Evolutionary conservation across 2,797 vertebrate species (phyloP).

Genomic region (Setipinna tenuifilis): DNA sequence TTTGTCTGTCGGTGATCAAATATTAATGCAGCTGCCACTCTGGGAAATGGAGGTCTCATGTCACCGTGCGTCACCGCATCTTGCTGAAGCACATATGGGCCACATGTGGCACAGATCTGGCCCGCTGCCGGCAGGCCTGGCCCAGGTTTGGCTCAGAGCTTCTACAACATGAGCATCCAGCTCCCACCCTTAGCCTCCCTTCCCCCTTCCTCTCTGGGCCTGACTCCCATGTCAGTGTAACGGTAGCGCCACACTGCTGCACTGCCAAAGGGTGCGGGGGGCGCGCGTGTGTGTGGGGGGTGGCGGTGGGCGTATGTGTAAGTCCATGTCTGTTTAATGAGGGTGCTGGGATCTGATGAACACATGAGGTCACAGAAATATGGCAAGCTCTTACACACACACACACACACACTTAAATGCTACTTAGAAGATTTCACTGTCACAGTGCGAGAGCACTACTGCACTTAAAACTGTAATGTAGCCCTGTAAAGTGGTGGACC

Average conservation of each 20-base stretch:
- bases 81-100: background rate
- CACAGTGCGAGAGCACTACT: no score
- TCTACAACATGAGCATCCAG: no score
- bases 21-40: slow-evolving; percentile 14
- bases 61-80: background rate
- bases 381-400: no score
- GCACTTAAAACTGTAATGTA: no score
- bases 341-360: no score
- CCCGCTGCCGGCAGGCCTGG: background rate
- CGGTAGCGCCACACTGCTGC: background rate
- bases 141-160: background rate
- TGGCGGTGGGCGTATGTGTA: no score
- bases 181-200: slow-evolving; percentile 35
- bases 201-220: slow-evolving; percentile 10
- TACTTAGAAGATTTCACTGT: no score
- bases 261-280: background rate
- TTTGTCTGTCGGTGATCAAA: slow-evolving; percentile 44
- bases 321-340: background rate
- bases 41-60: slow-evolving; percentile 1
- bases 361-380: no score
- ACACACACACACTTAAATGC: no score
- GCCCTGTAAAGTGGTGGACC: no score
- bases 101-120: slow-evolving; percentile 24
- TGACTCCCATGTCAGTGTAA: background rate
- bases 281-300: background rate